Evolutionary conservation across 2,113 vertebrate species (phyloP).

Genomic region (Trochalopteron elliotii): DNA sequence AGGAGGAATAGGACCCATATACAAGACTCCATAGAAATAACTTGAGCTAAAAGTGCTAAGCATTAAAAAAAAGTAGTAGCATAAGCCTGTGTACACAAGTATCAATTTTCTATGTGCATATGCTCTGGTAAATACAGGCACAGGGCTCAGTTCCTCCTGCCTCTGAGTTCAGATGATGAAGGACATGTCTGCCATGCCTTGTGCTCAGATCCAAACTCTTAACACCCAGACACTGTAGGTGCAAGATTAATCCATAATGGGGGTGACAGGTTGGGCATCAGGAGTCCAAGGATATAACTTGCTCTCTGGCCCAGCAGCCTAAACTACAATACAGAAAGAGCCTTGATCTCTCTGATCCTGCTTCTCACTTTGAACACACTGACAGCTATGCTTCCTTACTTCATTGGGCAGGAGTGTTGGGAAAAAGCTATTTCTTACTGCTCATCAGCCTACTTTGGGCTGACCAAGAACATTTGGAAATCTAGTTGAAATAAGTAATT

Average conservation of each 20-base stretch:
- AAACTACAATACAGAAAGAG: neutral
- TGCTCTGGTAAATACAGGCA: neutral
- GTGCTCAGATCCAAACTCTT: neutral
- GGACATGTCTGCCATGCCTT: accelerated
- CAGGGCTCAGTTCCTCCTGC: neutral
- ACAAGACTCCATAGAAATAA: neutral
- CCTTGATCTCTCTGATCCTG: conserved; percentile 19
- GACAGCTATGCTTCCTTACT: neutral
- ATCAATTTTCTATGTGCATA: neutral
- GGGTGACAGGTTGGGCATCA: neutral
- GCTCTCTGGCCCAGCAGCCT: neutral
- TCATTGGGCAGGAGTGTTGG: neutral
- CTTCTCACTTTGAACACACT: neutral
- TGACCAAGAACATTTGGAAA: neutral
- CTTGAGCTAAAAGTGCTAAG: neutral
- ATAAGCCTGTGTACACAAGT: neutral
- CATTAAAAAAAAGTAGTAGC: neutral
- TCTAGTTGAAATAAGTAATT: neutral
- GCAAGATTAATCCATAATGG: conserved; percentile 14
- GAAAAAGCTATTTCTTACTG: neutral
- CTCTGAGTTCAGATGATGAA: neutral
- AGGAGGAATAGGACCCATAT: neutral
- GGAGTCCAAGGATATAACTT: neutral
- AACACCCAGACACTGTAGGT: neutral
- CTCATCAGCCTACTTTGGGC: neutral